These are phyloP conservation scores for Elmis aenea DNA, from an alignment of 2,888 invertebrate genomes.

Conservation along the genomic window DNA sequence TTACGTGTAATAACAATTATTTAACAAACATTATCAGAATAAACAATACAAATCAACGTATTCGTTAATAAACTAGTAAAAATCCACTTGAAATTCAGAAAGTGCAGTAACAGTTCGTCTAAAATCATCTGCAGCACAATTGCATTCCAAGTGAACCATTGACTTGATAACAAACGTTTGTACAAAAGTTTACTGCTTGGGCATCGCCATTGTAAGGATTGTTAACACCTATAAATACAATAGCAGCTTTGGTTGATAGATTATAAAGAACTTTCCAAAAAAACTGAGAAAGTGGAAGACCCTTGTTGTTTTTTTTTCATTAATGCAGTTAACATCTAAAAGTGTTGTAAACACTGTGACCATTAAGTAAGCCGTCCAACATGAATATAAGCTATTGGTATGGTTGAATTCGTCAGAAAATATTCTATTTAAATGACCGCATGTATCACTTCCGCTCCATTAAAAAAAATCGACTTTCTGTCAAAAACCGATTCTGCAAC, in stretches of 20 bases:
- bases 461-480: too few species aligned
- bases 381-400: too few species aligned
- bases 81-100: too few species aligned
- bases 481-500: too few species aligned
- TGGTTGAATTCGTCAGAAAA: too few species aligned
- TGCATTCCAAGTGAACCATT: constrained; percentile 57
- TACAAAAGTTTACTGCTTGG: constrained; percentile 29
- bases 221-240: constrained; percentile 59
- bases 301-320: constrained; percentile 28
- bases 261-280: constrained; percentile 59
- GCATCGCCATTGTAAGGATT: constrained; percentile 48
- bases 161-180: constrained; percentile 53
- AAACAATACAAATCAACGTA: too few species aligned
- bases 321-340: constrained; percentile 42
- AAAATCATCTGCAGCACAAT: constrained; percentile 56
- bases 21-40: too few species aligned
- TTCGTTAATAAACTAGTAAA: too few species aligned
- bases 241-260: constrained; percentile 47
- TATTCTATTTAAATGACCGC: too few species aligned
- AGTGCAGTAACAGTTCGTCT: constrained; percentile 43
- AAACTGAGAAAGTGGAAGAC: constrained; percentile 52
- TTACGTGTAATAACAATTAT: too few species aligned
- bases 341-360: constrained; percentile 56
- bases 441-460: too few species aligned
- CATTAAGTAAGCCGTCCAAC: too few species aligned